Conservation (phyloP, 1,140 invertebrate species). For the Vollenhovia emeryi region DNA sequence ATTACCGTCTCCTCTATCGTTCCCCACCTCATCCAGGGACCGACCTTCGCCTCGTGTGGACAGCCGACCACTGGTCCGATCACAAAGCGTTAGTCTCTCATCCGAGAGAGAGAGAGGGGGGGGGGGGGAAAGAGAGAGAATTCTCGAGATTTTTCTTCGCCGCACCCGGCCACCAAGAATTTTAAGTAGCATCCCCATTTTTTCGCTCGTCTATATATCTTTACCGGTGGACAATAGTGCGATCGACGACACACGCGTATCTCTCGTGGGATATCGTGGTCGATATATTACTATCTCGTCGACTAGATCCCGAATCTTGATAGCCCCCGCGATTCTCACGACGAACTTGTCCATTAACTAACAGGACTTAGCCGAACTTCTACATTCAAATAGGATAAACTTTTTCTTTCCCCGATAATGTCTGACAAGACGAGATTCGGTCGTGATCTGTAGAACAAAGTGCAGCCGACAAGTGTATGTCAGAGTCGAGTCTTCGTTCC, state of each 20-base stretch:
- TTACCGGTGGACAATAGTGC: constrained; percentile 32
- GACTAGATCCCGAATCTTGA: constrained; percentile 42
- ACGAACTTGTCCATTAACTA: constrained; percentile 40
- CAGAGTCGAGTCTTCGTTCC: not conserved
- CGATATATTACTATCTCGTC: constrained; percentile 23
- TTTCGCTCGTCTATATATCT: constrained; percentile 47
- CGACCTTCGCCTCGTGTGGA: constrained; percentile 23
- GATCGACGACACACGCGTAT: constrained; percentile 36
- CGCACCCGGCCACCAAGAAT: constrained; percentile 33
- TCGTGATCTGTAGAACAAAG: not conserved
- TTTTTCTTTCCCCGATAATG: constrained; percentile 3
- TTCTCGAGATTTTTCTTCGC: constrained; percentile 42
- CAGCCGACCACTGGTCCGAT: constrained; percentile 8
- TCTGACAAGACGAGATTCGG: not conserved
- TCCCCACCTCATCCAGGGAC: not conserved
- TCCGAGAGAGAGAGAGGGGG: not conserved
- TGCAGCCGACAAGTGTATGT: not conserved
- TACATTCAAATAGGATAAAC: not conserved
- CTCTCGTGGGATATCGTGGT: constrained; percentile 11
- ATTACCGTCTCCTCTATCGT: constrained; percentile 58
- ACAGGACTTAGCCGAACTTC: constrained; percentile 2
- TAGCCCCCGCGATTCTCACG: constrained; percentile 34
- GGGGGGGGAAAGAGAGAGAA: not conserved
- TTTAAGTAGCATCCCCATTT: constrained; percentile 55
- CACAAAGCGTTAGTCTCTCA: not conserved